phyloP scores from a whole-genome alignment of 2,797 vertebrate genomes.

The Delichon dasypus region DNA sequence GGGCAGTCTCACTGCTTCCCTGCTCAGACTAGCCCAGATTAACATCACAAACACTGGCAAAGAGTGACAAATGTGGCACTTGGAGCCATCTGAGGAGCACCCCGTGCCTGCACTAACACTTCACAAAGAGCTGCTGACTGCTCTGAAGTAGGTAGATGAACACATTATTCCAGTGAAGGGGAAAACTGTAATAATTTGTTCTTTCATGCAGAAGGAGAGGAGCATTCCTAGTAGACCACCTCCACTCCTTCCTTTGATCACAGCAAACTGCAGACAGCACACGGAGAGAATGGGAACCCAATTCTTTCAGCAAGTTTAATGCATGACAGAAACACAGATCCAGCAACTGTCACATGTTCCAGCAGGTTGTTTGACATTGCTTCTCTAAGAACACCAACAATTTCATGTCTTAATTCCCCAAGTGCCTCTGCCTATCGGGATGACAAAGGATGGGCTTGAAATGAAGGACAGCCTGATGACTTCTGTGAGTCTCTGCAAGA shows the following conservation, averaged over 20 bases:
- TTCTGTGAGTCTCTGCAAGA: neutral
- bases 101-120: neutral
- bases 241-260: neutral
- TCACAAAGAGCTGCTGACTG: neutral
- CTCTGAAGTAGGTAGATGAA: neutral
- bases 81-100: neutral
- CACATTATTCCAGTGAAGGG: neutral
- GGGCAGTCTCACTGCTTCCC: neutral
- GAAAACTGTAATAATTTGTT: neutral
- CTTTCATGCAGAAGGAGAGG: neutral
- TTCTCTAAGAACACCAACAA: neutral
- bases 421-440: neutral
- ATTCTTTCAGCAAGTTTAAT: neutral
- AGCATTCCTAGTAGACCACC: neutral
- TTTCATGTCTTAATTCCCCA: neutral
- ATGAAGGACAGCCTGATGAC: neutral
- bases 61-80: fast-evolving
- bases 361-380: neutral
- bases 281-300: neutral
- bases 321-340: neutral
- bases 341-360: neutral
- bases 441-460: neutral
- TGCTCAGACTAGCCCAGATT: neutral
- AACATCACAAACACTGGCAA: neutral
- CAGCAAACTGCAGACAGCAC: neutral